Conservation (phyloP, 2,113 vertebrate genomes). For the Cacatua alba region DNA sequence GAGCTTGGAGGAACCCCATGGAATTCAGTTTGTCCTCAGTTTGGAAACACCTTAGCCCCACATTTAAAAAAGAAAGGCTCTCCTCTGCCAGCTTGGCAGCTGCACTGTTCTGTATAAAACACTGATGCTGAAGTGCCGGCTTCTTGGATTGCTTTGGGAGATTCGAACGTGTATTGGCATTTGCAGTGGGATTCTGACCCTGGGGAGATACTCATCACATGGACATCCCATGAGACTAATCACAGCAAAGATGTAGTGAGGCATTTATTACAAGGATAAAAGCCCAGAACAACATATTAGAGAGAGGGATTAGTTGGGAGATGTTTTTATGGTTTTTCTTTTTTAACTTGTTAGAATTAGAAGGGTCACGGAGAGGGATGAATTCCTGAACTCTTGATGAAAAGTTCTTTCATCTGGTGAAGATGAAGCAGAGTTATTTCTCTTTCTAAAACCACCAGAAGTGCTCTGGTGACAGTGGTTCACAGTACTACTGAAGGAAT, state of each 20-base stretch:
- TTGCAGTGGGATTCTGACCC: not conserved
- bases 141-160: not conserved
- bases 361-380: not conserved
- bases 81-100: not conserved
- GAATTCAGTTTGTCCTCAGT: not conserved
- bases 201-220: not conserved
- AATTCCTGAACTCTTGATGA: not conserved
- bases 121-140: not conserved
- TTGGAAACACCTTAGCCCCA: not conserved
- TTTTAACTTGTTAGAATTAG: conserved; percentile 36
- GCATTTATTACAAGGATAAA: conserved; percentile 21
- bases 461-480: not conserved
- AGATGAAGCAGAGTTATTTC: not conserved
- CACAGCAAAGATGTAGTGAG: not conserved
- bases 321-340: conserved; percentile 48
- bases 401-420: not conserved
- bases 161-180: fast-evolving
- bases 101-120: not conserved
- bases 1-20: not conserved
- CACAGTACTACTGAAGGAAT: not conserved
- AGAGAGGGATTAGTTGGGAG: conserved; percentile 33
- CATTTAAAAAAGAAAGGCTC: not conserved
- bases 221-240: conserved; percentile 15
- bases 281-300: not conserved
- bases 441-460: not conserved